Base-by-base conservation (phyloP, 2,113 vertebrate species). In the Lophura nycthemera region DNA sequence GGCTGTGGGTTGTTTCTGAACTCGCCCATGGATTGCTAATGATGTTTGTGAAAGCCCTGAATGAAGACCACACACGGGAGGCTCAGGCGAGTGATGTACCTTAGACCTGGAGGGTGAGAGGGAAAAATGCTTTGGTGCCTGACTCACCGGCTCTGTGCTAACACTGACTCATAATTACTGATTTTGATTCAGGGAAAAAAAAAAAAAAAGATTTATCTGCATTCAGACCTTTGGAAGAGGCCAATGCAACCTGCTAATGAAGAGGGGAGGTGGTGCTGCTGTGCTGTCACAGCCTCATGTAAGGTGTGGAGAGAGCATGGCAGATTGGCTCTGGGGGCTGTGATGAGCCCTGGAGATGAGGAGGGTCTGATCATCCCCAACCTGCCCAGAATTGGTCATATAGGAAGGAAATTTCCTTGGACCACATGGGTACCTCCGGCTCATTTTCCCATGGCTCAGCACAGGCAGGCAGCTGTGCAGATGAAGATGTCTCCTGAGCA, bases 131-230 rank as follows among this genome's bases (percentile, higher is more conserved):
- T 91, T 96, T 57, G 86, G 93, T 3, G 78, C 77, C 96, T 96
- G 96, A 97, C 93, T 97, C 96, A 95, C 92, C 65, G 4, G 0
- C 77, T 92, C 88, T 52, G 56, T 90, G 73, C 89, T 92, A 85
- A 84, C 66, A 65, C 79, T 96, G 94, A 94, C 90, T 95, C 93
- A 90, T 86, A 93, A 87, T 61, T 82, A 89, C 83, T 70, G 93
- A 93, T 91, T 85, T 89, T 1, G 8, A 54, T 64, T 54, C 95
- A 92, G 93, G 27, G 42, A 96, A 95, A 93, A 38, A 38, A 92
- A 96, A 50, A 50, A 95, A 94, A 94, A 92, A 96, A 89, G 94
- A 84, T 92, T 92, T 92, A 84, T 94, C 86, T 93, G 84, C 70
- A 2, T 71, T 86, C 65, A 66, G 94, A 86, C 74, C 29, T 45